Evolutionary conservation across 2,797 vertebrate species (phyloP).

Genomic region (Brachyrhaphis roseni): DNA sequence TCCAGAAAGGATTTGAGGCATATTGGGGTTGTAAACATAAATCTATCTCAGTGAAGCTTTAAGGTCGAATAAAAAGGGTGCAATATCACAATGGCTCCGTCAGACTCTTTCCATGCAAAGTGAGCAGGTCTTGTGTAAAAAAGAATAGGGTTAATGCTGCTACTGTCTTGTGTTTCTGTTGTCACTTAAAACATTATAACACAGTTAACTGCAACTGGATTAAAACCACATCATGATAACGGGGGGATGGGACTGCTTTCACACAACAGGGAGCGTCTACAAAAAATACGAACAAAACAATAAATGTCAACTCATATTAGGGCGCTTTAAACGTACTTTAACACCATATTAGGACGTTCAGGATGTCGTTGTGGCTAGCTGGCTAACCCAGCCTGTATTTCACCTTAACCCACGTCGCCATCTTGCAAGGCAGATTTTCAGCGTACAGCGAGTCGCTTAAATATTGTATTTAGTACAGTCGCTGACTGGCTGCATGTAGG

Average conservation of each 20-base stretch:
- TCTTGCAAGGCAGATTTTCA: conserved; percentile 81
- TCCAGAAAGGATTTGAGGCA: neutral
- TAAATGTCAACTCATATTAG: neutral
- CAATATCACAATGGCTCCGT: neutral
- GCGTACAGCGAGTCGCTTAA: conserved; percentile 62
- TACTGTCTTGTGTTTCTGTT: conserved; percentile 59
- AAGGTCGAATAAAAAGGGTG: neutral
- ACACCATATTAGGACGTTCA: neutral
- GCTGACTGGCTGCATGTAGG: conserved; percentile 18
- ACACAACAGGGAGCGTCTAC: conserved; percentile 43
- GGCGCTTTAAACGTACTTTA: neutral
- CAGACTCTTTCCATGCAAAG: neutral
- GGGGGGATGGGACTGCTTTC: conserved; percentile 64
- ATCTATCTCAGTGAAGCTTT: neutral
- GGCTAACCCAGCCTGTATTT: conserved; percentile 73
- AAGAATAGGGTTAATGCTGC: conserved; percentile 3
- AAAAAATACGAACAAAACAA: conserved; percentile 9
- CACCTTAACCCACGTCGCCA: conserved; percentile 87
- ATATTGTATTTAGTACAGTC: conserved; percentile 52
- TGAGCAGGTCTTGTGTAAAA: neutral
- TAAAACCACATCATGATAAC: conserved; percentile 52
- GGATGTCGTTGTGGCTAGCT: conserved; percentile 63
- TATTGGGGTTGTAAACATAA: neutral
- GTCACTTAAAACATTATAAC: conserved; percentile 45
- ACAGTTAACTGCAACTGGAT: conserved; percentile 50